These are phyloP conservation scores for Cancer borealis DNA, from an alignment of 2,888 invertebrate species.

Conservation along the genomic window DNA sequence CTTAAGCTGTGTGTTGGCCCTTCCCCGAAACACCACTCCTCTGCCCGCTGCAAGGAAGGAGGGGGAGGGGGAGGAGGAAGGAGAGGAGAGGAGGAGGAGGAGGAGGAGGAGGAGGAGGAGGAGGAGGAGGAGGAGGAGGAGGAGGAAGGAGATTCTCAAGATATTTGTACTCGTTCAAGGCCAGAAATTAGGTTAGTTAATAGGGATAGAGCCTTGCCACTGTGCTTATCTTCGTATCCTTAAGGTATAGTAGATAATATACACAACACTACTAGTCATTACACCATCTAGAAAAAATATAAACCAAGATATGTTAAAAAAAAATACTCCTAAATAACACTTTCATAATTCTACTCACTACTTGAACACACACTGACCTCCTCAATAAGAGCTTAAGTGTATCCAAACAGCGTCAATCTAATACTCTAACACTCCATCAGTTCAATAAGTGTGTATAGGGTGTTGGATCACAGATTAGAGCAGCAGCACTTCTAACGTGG, in stretches of 20 bases:
- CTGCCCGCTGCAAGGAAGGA: not conserved
- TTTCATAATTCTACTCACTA: not conserved
- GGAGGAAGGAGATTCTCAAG: not conserved
- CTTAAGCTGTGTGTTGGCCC: not conserved
- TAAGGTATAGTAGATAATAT: not conserved
- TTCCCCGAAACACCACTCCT: not conserved
- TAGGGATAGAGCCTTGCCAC: not conserved
- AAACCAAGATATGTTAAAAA: not conserved
- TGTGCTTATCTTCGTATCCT: not conserved
- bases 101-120: not conserved
- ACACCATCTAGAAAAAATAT: too few species aligned
- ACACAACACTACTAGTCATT: too few species aligned
- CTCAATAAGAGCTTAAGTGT: not conserved
- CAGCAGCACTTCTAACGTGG: not conserved
- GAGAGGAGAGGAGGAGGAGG: not conserved
- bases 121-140: not conserved
- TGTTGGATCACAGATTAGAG: not conserved
- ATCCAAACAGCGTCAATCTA: not conserved
- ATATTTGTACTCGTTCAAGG: slow-evolving; percentile 1
- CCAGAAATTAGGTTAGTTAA: not conserved
- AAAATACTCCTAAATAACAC: not conserved
- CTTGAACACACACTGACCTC: not conserved
- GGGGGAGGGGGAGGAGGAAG: not conserved
- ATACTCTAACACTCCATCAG: not conserved
- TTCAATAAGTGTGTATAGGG: not conserved